phyloP scores from a whole-genome alignment of 2,113 vertebrate species.

The Nipponia nippon region DNA sequence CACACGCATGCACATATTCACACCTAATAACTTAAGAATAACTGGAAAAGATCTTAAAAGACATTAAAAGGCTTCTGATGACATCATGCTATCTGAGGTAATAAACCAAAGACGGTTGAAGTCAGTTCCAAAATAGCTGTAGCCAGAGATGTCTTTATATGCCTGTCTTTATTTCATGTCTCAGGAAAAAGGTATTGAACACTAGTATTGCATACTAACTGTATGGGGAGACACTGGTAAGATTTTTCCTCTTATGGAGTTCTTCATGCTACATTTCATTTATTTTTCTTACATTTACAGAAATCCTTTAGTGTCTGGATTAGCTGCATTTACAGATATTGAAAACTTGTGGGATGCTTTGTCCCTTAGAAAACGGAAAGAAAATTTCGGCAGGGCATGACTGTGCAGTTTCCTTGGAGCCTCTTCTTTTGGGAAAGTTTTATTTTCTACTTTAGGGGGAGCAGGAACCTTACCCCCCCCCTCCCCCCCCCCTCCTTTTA shows the following conservation, averaged over 20 bases:
- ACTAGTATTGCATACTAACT: not conserved
- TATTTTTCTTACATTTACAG: not conserved
- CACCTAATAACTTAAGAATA: slow-evolving; percentile 44
- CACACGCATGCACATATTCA: slow-evolving; percentile 23
- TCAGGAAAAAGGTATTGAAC: not conserved
- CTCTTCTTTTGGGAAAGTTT: not conserved
- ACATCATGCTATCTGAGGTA: slow-evolving; percentile 30
- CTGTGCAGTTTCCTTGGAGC: not conserved
- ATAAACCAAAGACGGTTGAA: slow-evolving; percentile 8
- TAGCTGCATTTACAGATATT: not conserved
- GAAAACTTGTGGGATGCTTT: not conserved
- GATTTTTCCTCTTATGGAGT: not conserved
- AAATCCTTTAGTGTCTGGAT: fast-evolving
- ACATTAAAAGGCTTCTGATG: slow-evolving; percentile 31
- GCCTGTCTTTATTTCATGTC: not conserved
- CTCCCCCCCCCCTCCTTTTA: fast-evolving
- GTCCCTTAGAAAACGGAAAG: not conserved
- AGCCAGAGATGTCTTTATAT: not conserved
- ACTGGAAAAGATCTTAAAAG: slow-evolving; percentile 19
- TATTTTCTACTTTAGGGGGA: not conserved
- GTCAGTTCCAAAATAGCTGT: not conserved
- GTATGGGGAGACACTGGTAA: not conserved
- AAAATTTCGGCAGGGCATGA: not conserved
- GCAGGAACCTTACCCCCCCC: not conserved
- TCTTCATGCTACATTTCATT: not conserved